A percentile compares a stretch with the other conserved stretches of the same genome.
These are phyloP conservation scores for Poeciliopsis retropinna DNA, from an alignment of 2,113 vertebrate species.

Conservation along the genomic window DNA sequence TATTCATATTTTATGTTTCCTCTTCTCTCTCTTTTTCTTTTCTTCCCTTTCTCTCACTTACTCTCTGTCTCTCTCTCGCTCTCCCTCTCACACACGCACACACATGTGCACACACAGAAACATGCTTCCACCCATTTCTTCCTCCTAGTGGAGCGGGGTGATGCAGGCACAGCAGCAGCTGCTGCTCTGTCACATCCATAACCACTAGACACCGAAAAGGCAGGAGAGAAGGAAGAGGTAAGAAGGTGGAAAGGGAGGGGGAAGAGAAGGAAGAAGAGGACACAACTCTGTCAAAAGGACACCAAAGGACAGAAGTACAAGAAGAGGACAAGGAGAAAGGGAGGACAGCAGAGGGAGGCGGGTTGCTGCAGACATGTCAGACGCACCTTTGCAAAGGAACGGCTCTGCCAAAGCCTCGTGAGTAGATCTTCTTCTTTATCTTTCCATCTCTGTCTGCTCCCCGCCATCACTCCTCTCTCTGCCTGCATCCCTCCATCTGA, in stretches of 20 bases:
- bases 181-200: constrained; percentile 57
- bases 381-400: constrained; percentile 74
- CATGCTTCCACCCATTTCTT: constrained; percentile 40
- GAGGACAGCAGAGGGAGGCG: constrained; percentile 15
- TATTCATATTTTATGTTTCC: background rate
- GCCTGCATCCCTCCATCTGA: constrained; percentile 61
- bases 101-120: constrained; percentile 12
- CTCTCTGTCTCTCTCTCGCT: background rate
- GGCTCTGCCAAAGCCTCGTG: constrained; percentile 63
- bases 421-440: constrained; percentile 49
- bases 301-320: constrained; percentile 17
- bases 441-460: constrained; percentile 12
- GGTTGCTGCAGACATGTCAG: constrained; percentile 69
- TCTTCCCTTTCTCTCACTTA: background rate
- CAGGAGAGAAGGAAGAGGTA: constrained; percentile 24
- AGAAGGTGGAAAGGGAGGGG: constrained; percentile 10
- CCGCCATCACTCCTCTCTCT: constrained; percentile 28
- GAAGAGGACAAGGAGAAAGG: constrained; percentile 27
- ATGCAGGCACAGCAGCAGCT: constrained; percentile 57
- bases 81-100: constrained; percentile 2
- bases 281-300: constrained; percentile 47
- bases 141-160: constrained; percentile 46
- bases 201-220: constrained; percentile 27
- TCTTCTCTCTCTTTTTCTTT: background rate
- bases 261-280: constrained; percentile 32